Evolutionary conservation across 2,888 invertebrate species (phyloP), one percentile per base, ranked within the genome.

Genomic region (Drosophila siamana): DNA sequence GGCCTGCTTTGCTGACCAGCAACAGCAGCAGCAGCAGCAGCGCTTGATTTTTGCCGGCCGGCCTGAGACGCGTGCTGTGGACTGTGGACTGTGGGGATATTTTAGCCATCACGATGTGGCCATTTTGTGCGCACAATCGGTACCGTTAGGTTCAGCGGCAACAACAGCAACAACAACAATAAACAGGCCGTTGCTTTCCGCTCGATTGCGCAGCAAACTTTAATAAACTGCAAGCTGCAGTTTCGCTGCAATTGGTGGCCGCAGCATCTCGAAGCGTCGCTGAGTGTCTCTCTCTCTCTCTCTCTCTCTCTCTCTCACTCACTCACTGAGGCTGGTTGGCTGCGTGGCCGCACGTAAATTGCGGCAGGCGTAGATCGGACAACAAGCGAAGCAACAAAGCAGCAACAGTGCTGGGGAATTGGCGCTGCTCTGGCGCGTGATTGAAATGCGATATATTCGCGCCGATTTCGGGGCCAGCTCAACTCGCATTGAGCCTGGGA

Each of bases 361-460:
- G 78, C 80, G 60, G 46, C 61, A 41, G 70, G 36, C 74, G 38
- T 16, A 66, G 66, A 61, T 60, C 55, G 43, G 60, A 26, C 60
- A 44, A 26, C 51, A 44, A 51, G 24, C 22, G 72, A 50, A 28
- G 11, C 33, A 26, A 1, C 28, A 33, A 19, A 13, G n/a, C 41
- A 43, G 41, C 26, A 59, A 38, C 50, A 41, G 41, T 33, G 59
- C n/a, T n/a, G n/a, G 51, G 47, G 30, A 11, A 69, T 72, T 72
- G 80, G 72, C 60, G 63, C 62, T 57, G 60, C 65, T 73, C 65
- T 69, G 84, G 81, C 86, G 88, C 89, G 88, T 89, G 90, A 90
- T 91, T 90, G 90, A 91, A 90, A 90, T 90, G 90, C 89, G 90
- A 91, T 90, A 91, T 89, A 89, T 90, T 89, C 86, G 86, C 80